Base-by-base conservation (phyloP, 1,140 invertebrate species). In the Euwallacea fornicatus region DNA sequence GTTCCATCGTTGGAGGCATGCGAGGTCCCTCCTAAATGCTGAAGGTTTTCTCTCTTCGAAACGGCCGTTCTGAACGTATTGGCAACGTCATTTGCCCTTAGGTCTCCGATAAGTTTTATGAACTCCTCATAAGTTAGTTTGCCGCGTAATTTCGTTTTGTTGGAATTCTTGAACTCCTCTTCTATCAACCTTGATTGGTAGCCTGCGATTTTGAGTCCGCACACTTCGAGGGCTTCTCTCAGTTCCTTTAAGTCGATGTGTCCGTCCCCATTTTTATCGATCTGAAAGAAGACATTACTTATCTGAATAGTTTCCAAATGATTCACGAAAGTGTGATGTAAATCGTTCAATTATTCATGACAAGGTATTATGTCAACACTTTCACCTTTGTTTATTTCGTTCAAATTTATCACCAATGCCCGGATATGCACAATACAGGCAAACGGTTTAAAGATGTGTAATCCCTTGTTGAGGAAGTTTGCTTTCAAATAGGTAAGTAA, bases 1-100 rank as follows among this genome's bases (percentile, higher is more conserved):
- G 94, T 98, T 47, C 91, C 94, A 84, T 95, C 94, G 78, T 94
- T 95, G 11, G 95, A 97, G 11, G 96, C 95, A 78, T 96, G 91
- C 7, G 96, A 98, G 84, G 95, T 98, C 3, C 96, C 96, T 43
- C 94, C 95, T 13, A 95, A 83, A 7, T 94, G 96, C 82, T 97
- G 91, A 43, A 98, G 84, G 80, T 97, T 98, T 81, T 95, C 93
- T 79, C 95, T 93, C 82, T 97, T 96, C 70, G 93, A 93, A 0
- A 98, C 93, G 42, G 91, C 90, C 77, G 93, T 91, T 82, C 98
- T 97, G 82, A 98, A 98, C 58, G 92, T 93, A 73, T 89, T 91
- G 6, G 93, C 86, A 59, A 96, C 88, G 85, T 98, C 96, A 81
- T 92, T 92, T 15, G 92, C 89, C 81, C 95, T 96, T 47, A 99